phyloP scores from a whole-genome alignment of 2,113 vertebrate species.

The Lonchura striata region DNA sequence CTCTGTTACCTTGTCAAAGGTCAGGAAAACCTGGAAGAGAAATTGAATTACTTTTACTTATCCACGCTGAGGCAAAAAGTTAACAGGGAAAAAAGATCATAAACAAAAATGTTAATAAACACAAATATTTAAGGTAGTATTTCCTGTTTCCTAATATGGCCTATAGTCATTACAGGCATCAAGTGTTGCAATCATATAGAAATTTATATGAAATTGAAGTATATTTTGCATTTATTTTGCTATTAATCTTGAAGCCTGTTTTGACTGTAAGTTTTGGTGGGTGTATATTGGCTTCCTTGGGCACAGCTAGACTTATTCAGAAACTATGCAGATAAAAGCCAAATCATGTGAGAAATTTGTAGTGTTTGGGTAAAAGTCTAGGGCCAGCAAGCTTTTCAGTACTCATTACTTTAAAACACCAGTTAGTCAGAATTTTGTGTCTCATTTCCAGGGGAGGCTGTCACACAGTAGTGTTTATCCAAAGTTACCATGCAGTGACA shows the following conservation, averaged over 20 bases:
- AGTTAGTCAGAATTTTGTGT: background rate
- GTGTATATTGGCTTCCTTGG: background rate
- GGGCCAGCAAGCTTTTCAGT: background rate
- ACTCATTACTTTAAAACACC: conserved; percentile 5
- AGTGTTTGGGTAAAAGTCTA: conserved; percentile 23
- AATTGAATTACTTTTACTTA: background rate
- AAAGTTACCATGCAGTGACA: background rate
- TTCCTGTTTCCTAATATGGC: background rate
- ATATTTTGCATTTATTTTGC: background rate
- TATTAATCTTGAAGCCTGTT: background rate
- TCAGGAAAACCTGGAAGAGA: background rate
- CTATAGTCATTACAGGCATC: background rate
- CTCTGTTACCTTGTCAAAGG: background rate
- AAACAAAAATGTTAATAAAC: background rate
- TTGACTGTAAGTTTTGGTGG: background rate
- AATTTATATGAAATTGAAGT: background rate
- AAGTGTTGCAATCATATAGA: background rate
- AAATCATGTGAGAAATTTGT: background rate
- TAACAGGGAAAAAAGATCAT: background rate
- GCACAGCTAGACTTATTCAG: background rate
- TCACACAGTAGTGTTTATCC: background rate
- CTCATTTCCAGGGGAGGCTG: background rate
- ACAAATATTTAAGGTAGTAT: background rate
- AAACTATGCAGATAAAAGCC: background rate
- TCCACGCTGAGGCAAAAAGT: background rate